Conservation (phyloP, 2,888 invertebrate species). For the Tinea semifulvella region DNA sequence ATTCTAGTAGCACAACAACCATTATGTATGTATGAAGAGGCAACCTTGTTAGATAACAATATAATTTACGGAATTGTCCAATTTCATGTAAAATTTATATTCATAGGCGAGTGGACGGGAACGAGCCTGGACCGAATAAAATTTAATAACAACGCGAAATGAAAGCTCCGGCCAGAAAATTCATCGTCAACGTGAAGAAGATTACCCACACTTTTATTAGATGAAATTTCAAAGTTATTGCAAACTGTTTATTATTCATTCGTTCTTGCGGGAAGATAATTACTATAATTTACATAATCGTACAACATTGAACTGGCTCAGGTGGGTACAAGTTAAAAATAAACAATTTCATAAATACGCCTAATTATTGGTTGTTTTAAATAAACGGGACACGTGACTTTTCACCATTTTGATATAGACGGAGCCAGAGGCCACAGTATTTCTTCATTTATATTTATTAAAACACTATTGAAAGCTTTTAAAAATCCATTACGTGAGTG, state of each 20-base stretch:
- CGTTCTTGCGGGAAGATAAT: slow-evolving; percentile 2
- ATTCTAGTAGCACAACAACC: no score
- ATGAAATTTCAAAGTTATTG: slow-evolving; percentile 11
- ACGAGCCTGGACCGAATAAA: slow-evolving; percentile 11
- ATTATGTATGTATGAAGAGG: no score
- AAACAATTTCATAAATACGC: neutral
- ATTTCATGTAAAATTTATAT: slow-evolving; percentile 14
- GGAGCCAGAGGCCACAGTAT: no score
- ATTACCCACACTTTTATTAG: slow-evolving; percentile 13
- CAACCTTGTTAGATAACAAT: no score
- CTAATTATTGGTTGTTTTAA: slow-evolving; percentile 6
- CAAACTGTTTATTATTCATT: slow-evolving; percentile 11
- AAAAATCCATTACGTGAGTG: slow-evolving; percentile 10
- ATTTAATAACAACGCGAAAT: slow-evolving; percentile 14
- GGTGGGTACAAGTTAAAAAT: neutral
- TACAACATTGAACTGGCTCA: slow-evolving; percentile 2
- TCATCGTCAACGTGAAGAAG: slow-evolving; percentile 11
- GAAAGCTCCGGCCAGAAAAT: slow-evolving; percentile 10
- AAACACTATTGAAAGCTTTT: slow-evolving; percentile 10
- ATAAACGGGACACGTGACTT: slow-evolving; percentile 2
- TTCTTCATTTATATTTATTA: slow-evolving; percentile 1
- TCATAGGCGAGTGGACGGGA: slow-evolving; percentile 11
- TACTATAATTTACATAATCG: slow-evolving; percentile 6
- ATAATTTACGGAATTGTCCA: slow-evolving; percentile 10
- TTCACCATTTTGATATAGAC: neutral